Conservation (phyloP, 2,113 vertebrate genomes). For the Solea solea region DNA sequence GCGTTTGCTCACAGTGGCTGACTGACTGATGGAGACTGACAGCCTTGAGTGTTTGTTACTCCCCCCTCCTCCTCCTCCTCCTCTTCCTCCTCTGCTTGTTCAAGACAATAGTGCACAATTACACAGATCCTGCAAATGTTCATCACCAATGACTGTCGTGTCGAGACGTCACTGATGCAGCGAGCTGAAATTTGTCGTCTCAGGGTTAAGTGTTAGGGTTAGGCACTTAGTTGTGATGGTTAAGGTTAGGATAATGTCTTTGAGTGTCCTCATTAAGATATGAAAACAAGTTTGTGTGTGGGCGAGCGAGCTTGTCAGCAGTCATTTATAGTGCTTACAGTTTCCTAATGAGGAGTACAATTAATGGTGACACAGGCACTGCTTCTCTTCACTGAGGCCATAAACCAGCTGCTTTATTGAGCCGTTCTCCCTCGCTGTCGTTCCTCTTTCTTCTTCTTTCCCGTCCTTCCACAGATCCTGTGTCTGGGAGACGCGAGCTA, state of each 20-base stretch:
- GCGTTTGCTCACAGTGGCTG: conserved; percentile 16
- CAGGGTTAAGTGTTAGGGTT: too few species aligned
- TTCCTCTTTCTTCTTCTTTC: background rate
- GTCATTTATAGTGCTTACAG: background rate
- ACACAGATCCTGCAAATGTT: conserved; percentile 8
- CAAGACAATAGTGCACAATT: conserved; percentile 18
- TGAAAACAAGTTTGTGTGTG: background rate
- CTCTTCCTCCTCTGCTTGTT: background rate
- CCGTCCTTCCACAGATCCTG: background rate
- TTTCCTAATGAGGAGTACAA: conserved; percentile 23
- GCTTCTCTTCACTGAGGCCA: conserved; percentile 6
- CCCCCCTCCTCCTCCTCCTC: background rate
- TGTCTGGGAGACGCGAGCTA: background rate
- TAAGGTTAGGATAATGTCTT: too few species aligned
- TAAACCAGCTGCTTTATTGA: conserved; percentile 19
- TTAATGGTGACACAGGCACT: conserved; percentile 14
- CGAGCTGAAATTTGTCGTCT: too few species aligned
- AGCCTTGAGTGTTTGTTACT: conserved; percentile 1
- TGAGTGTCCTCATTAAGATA: too few species aligned
- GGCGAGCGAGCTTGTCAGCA: background rate
- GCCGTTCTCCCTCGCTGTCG: background rate
- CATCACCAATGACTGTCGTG: background rate
- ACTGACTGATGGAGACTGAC: conserved; percentile 39
- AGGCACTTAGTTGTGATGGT: too few species aligned
- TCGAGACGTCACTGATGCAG: background rate